These are phyloP conservation scores for Apamea sordens DNA, from an alignment of 2,888 invertebrate genomes.

Conservation along the genomic window DNA sequence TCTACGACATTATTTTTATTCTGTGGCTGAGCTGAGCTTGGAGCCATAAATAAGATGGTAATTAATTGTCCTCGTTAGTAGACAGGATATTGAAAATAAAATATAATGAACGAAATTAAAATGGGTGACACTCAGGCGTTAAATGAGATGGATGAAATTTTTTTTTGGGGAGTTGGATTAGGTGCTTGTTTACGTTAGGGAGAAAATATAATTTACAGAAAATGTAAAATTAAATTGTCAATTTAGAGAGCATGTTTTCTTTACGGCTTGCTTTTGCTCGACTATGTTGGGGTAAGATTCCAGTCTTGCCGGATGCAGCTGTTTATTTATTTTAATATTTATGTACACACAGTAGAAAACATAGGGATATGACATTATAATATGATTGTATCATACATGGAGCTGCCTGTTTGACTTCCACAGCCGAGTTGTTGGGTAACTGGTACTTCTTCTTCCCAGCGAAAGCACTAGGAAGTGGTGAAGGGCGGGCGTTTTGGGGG, in stretches of 20 bases:
- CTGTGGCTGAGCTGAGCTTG: constrained; percentile 43
- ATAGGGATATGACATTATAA: too few species aligned
- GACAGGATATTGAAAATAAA: constrained; percentile 60
- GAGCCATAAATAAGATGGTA: constrained; percentile 64
- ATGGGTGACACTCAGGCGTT: constrained; percentile 42
- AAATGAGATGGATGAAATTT: constrained; percentile 36
- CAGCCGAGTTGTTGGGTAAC: background rate
- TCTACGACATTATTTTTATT: constrained; percentile 1
- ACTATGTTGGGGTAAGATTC: background rate
- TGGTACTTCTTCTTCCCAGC: too few species aligned
- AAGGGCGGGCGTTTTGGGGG: too few species aligned
- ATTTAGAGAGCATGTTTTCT: background rate
- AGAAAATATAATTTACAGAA: constrained; percentile 5
- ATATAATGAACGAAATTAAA: constrained; percentile 55
- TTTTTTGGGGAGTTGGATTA: constrained; percentile 22
- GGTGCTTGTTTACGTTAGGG: constrained; percentile 18
- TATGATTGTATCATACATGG: too few species aligned
- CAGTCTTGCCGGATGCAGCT: background rate
- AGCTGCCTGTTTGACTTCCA: background rate
- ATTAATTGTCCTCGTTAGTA: constrained; percentile 66
- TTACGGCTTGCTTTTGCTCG: background rate
- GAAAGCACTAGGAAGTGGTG: too few species aligned
- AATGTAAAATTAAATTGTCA: background rate
- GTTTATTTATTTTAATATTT: too few species aligned
- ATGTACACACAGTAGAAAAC: too few species aligned